Evolutionary conservation across 2,113 vertebrate species (phyloP).

Genomic region (Falcunculus frontatus): DNA sequence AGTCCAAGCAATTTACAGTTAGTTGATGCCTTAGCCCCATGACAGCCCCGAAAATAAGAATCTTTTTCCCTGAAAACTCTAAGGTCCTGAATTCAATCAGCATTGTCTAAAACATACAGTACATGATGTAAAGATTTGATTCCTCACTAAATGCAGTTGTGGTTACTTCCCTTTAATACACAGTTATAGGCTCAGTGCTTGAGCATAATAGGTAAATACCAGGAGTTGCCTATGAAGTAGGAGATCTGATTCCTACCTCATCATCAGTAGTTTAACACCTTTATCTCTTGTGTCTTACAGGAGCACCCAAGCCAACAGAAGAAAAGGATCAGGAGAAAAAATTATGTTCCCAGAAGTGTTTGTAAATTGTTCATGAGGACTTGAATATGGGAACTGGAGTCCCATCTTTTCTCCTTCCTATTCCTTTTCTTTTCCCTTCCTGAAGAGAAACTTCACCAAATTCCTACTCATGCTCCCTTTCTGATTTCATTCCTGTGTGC

Average conservation of each 20-base stretch:
- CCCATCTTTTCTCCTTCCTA: not conserved
- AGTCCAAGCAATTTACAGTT: not conserved
- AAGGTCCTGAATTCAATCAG: not conserved
- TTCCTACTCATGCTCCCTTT: not conserved
- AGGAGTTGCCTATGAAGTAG: not conserved
- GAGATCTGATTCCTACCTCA: not conserved
- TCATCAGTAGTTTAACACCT: not conserved
- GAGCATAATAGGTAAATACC: not conserved
- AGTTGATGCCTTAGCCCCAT: rapidly evolving
- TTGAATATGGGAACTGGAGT: not conserved
- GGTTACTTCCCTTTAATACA: not conserved
- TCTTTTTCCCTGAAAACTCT: not conserved
- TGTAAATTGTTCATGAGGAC: not conserved
- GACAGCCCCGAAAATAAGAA: not conserved
- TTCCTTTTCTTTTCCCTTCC: not conserved
- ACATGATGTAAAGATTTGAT: not conserved
- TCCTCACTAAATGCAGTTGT: not conserved
- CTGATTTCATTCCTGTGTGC: not conserved
- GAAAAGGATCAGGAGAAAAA: not conserved
- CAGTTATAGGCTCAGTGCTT: not conserved
- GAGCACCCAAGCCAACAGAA: not conserved
- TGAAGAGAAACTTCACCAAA: not conserved
- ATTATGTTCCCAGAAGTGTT: not conserved
- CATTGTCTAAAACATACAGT: not conserved
- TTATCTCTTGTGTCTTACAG: not conserved